Evolutionary conservation across 2,888 invertebrate species (phyloP), one percentile per base, ranked within the genome.

Genomic region (Plemyria rubiginata): DNA sequence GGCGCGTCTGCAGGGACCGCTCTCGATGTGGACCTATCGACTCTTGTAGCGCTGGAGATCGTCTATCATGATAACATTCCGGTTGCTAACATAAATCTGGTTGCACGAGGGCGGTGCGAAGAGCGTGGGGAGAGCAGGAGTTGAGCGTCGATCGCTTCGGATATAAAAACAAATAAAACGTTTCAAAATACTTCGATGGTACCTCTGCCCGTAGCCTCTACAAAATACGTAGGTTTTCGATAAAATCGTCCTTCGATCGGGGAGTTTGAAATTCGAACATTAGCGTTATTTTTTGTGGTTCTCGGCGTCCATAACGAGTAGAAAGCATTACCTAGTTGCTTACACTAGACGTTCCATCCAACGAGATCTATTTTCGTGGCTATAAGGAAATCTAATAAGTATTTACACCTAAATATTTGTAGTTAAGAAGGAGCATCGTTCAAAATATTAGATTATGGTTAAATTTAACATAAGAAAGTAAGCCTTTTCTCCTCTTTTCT

Each of bases 1-100:
- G 3, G 96, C 96, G 13, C 94, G 95, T 60, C 95, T 96, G 75
- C 95, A 96, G 77, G 92, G 95, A 74, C 97, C 97, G 9, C 94
- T 97, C 41, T 96, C 96, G 11, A 94, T 97, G 78, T 97, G 97
- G 97, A 95, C 95, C 73, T 93, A 61, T 32, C 51, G 66, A 1
- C 65, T 66, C 15, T 51, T 64, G 43, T 61, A 53, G 11, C 11
- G 36, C 11, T 11, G 36, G 3, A 3, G 2, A 38, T 0, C 2
- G 11, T 38, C 6, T 32, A 8, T 38, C 2, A 38, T 11, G 36
- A 38, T 2, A 8, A 38, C 11, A 4, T 38, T 38, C 36, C 11
- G 1, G 11, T 38, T 11, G 11, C 11, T 38, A 11, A 32, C 36
- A 3, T 3, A 1, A 11, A 38, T 38, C 22, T 22, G 22, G 36